A percentile compares a stretch with the other conserved stretches of the same genome.
Evolutionary conservation across 2,888 invertebrate species (phyloP).

Genomic region (Sphaerophoria taeniata): DNA sequence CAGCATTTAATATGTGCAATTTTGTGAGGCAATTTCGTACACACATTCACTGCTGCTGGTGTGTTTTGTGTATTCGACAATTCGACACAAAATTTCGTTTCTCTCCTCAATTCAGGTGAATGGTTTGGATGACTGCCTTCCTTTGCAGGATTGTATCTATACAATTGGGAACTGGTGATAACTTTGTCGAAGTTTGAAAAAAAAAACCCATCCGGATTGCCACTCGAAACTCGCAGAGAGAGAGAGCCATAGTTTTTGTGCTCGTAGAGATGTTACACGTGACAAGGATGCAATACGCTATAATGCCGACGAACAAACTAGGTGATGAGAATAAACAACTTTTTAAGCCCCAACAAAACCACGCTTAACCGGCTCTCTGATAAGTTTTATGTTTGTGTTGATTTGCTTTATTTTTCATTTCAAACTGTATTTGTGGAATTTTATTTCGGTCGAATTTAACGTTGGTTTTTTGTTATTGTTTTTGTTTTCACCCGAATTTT

Average conservation of each 20-base stretch:
- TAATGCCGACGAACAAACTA: background rate
- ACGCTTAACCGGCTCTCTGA: constrained; percentile 17
- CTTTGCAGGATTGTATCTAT: constrained; percentile 33
- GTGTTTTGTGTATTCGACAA: background rate
- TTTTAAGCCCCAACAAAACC: constrained; percentile 32
- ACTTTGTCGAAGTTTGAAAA: constrained; percentile 44
- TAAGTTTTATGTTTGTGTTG: constrained; percentile 4
- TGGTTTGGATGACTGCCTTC: constrained; percentile 25
- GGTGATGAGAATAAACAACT: background rate
- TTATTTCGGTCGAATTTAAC: too few species aligned
- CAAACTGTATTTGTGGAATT: background rate
- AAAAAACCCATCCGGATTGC: constrained; percentile 44
- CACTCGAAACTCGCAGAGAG: constrained; percentile 59
- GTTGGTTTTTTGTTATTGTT: too few species aligned
- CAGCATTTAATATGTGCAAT: constrained; percentile 73
- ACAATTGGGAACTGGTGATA: constrained; percentile 45
- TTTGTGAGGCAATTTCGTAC: constrained; percentile 62
- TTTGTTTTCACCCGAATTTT: too few species aligned
- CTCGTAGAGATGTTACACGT: constrained; percentile 38
- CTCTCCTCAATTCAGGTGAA: constrained; percentile 42
- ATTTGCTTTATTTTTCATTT: background rate
- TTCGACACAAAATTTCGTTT: background rate
- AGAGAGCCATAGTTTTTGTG: constrained; percentile 45
- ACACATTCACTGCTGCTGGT: background rate
- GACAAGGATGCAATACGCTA: constrained; percentile 34